Conservation (phyloP, 1,140 invertebrate species). For the Ceratina japonica region DNA sequence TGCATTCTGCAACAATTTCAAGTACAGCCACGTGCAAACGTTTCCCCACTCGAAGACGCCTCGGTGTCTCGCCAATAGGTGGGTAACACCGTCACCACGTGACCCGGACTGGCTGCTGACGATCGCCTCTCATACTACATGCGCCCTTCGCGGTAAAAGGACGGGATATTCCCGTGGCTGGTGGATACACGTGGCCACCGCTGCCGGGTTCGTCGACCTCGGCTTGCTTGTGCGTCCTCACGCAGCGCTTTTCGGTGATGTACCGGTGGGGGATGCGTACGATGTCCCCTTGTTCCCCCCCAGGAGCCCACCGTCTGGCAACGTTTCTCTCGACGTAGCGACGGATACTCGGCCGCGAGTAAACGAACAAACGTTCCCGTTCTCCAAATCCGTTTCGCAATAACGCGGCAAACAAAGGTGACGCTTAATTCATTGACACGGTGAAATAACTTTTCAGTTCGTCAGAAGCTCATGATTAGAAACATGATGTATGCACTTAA, state of each 20-base stretch:
- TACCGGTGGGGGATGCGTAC: slow-evolving; percentile 51
- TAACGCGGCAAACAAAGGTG: not conserved
- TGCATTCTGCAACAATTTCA: slow-evolving; percentile 17
- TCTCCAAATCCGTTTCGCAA: not conserved
- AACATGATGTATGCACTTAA: too few relatives aligned
- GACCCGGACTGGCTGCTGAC: slow-evolving; percentile 5
- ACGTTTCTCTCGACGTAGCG: slow-evolving; percentile 39
- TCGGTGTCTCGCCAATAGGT: slow-evolving; percentile 20
- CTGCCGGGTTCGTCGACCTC: slow-evolving; percentile 47
- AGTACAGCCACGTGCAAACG: slow-evolving; percentile 36
- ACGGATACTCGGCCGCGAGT: not conserved
- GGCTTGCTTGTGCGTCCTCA: slow-evolving; percentile 43
- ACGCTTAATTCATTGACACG: too few relatives aligned
- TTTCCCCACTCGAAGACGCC: not conserved
- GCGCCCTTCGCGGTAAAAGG: slow-evolving; percentile 41
- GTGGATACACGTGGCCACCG: slow-evolving; percentile 47
- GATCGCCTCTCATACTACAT: slow-evolving; percentile 36
- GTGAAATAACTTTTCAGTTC: too few relatives aligned
- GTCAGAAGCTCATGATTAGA: too few relatives aligned
- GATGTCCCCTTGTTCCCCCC: slow-evolving; percentile 46
- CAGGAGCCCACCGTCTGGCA: slow-evolving; percentile 39
- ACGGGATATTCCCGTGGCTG: slow-evolving; percentile 48
- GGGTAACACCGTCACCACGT: slow-evolving; percentile 7
- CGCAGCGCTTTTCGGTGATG: slow-evolving; percentile 48
- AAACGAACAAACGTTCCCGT: slow-evolving; percentile 5